A percentile compares a stretch with the other conserved stretches of the same genome.
Conservation (phyloP, 2,797 vertebrate species). For the Sylvia borin region DNA sequence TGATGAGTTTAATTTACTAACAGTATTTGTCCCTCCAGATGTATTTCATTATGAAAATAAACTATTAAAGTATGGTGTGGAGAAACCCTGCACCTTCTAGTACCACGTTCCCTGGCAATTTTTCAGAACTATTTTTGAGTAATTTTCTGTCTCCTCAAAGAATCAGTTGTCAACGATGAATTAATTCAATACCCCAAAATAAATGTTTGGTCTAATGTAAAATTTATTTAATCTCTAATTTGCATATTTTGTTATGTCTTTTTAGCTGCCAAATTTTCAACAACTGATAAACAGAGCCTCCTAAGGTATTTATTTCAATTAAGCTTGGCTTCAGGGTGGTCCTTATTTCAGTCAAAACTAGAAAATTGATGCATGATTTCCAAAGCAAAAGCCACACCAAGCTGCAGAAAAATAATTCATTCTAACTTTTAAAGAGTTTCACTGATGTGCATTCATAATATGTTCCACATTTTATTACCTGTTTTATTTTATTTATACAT, state of each 20-base stretch:
- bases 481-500: slow-evolving; percentile 49
- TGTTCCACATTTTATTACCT: slow-evolving; percentile 71
- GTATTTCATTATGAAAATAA: background rate
- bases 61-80: background rate
- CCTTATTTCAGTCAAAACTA: slow-evolving; percentile 72
- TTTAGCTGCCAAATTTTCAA: slow-evolving; percentile 70
- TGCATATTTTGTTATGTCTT: slow-evolving; percentile 68
- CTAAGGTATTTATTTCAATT: slow-evolving; percentile 70
- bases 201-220: slow-evolving; percentile 45
- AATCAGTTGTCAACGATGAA: slow-evolving; percentile 29
- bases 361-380: slow-evolving; percentile 72
- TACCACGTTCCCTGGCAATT: background rate
- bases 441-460: slow-evolving; percentile 41
- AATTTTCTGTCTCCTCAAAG: background rate
- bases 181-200: slow-evolving; percentile 57
- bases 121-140: slow-evolving; percentile 36
- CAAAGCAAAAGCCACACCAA: slow-evolving; percentile 70
- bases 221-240: slow-evolving; percentile 64
- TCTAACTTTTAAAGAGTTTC: slow-evolving; percentile 70
- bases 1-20: background rate
- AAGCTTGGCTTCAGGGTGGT: slow-evolving; percentile 77
- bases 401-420: slow-evolving; percentile 69
- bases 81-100: background rate
- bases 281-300: slow-evolving; percentile 70
- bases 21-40: slow-evolving; percentile 29